Percentiles rank a stretch among this genome's conserved stretches.
These are phyloP conservation scores for Odocoileus virginianus DNA, from an alignment of 2,113 vertebrate species.

Conservation along the genomic window DNA sequence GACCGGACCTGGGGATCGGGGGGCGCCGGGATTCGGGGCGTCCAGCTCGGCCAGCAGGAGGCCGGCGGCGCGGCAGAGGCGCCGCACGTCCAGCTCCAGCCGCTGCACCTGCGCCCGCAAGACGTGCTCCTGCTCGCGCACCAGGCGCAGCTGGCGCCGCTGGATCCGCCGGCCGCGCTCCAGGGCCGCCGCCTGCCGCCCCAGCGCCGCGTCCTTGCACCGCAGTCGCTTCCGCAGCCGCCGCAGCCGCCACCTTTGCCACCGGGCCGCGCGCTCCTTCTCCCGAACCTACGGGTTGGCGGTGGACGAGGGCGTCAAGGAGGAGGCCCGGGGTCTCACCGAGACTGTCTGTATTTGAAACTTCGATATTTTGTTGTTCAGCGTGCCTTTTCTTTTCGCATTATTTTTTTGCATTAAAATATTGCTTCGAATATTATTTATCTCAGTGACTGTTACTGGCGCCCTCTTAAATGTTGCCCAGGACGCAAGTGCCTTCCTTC, in stretches of 20 bases:
- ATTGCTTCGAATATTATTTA: background rate
- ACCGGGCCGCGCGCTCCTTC: slow-evolving; percentile 77
- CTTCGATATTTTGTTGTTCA: background rate
- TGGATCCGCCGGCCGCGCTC: slow-evolving; percentile 85
- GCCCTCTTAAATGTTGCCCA: background rate
- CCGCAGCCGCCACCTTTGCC: slow-evolving; percentile 78
- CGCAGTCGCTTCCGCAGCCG: slow-evolving; percentile 84
- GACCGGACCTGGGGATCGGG: background rate
- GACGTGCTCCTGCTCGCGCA: slow-evolving; percentile 78
- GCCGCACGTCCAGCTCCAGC: slow-evolving; percentile 83
- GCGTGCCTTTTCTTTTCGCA: background rate
- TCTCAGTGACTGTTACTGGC: background rate
- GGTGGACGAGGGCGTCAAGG: slow-evolving; percentile 24
- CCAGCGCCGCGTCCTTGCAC: slow-evolving; percentile 85
- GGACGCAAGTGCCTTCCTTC: background rate
- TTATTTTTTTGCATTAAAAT: background rate
- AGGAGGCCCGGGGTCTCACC: background rate
- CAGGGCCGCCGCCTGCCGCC: slow-evolving; percentile 85
- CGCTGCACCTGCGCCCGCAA: slow-evolving; percentile 80
- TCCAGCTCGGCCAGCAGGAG: slow-evolving; percentile 64
- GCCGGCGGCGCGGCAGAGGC: slow-evolving; percentile 72
- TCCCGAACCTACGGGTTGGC: slow-evolving; percentile 77
- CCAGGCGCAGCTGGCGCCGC: slow-evolving; percentile 78
- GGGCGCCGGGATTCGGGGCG: background rate
- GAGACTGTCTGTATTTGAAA: background rate